Percentiles rank a stretch among this genome's conserved stretches.
Evolutionary conservation across 2,797 vertebrate genomes (phyloP).

Genomic region (Micropoecilia bifurca): DNA sequence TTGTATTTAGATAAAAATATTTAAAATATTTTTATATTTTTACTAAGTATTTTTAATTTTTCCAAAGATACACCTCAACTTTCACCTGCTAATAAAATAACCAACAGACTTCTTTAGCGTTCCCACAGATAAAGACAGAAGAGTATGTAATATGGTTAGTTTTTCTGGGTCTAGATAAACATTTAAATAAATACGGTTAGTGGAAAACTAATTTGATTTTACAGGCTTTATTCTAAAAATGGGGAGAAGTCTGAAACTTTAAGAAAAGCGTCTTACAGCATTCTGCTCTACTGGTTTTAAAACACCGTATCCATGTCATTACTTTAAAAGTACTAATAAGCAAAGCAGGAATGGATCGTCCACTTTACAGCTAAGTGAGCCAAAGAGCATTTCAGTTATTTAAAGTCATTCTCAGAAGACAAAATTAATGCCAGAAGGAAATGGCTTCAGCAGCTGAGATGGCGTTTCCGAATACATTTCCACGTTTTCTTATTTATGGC

Average conservation of each 20-base stretch:
- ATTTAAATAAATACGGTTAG: background rate
- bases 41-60: too few species aligned
- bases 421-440: conserved; percentile 5
- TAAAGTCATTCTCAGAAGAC: conserved; percentile 28
- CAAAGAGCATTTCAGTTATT: conserved; percentile 28
- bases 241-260: background rate
- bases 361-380: conserved; percentile 25
- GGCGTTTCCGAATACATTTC: conserved; percentile 36
- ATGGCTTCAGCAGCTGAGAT: conserved; percentile 33
- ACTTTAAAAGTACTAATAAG: conserved; percentile 13
- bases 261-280: background rate
- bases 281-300: background rate
- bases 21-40: too few species aligned
- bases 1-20: too few species aligned
- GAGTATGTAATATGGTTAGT: too few species aligned
- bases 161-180: background rate
- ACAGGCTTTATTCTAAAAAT: background rate
- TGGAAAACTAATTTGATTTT: background rate
- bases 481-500: conserved; percentile 21
- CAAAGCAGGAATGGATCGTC: background rate
- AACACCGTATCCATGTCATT: conserved; percentile 4
- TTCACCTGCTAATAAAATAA: too few species aligned
- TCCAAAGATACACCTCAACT: too few species aligned
- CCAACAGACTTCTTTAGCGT: too few species aligned
- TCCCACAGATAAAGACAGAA: too few species aligned